Evolutionary conservation across 2,113 vertebrate genomes (phyloP), one percentile per base, ranked within the genome.

Genomic region (Psophia crepitans): DNA sequence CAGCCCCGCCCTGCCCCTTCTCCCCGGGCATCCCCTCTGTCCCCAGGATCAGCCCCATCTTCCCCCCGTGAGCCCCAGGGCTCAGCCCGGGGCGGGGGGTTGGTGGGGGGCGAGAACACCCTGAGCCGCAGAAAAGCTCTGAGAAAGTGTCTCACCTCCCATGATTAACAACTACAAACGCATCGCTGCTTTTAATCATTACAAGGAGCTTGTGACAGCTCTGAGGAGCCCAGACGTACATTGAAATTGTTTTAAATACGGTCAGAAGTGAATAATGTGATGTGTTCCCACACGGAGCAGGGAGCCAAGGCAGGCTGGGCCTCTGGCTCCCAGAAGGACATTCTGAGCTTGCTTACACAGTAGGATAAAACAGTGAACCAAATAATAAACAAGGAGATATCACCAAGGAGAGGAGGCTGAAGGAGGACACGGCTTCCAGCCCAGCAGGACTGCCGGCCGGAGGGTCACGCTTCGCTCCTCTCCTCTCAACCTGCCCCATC

Each of bases 351-450:
- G 76, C 77, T 78, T 78, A 71, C 64, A 60, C 57, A 78, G 53
- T 24, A 89, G 65, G 80, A 96, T 68, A 66, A 82, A 77, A 64
- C 28, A 89, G 26, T 32, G 86, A 93, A 77, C 73, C 91, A 89
- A 96, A 91, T 56, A 96, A 92, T 89, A 94, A 97, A 94, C 89
- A 96, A 71, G 37, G 51, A 89, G 71, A 46, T 90, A 89, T 87
- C 89, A 92, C 92, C 86, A 94, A 90, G 92, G 93, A 90, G 54
- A 88, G 58, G 37, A 82, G 60, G n/a, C 37, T 77, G 82, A 43
- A 57, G 80, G 60, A 89, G 18, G 14, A 65, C 2, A 0, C 0
- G 1, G 39, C 77, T 75, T 23, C 48, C 39, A 78, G 77, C 56
- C 43, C 76, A 66, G 60, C 56, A 35, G 68, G 9, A n/a, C 10